These are phyloP conservation scores for Oenanthe melanoleuca DNA, from an alignment of 2,113 vertebrate genomes.

Conservation along the genomic window DNA sequence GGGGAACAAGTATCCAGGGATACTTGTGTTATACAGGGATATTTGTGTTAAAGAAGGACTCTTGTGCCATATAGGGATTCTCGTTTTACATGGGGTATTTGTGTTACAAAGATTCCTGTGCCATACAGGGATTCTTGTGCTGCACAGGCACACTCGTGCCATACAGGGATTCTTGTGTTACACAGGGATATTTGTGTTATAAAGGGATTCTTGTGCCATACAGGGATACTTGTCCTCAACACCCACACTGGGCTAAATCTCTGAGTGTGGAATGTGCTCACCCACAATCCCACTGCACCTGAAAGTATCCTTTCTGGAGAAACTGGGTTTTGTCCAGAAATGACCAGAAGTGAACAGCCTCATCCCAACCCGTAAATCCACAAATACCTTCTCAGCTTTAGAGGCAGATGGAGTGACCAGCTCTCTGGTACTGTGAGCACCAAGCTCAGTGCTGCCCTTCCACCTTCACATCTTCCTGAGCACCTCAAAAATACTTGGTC, in stretches of 20 bases:
- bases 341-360: not conserved
- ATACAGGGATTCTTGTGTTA: not conserved
- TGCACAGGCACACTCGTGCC: rapidly evolving
- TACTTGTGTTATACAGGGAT: too few relatives aligned
- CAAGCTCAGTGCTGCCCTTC: rapidly evolving
- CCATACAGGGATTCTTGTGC: not conserved
- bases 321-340: not conserved
- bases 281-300: not conserved
- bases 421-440: not conserved
- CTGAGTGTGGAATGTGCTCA: not conserved
- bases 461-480: not conserved
- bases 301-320: not conserved
- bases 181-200: rapidly evolving
- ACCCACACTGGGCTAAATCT: not conserved
- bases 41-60: too few relatives aligned
- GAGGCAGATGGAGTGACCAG: not conserved
- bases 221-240: too few relatives aligned
- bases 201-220: not conserved
- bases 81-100: rapidly evolving
- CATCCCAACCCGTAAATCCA: not conserved
- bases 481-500: not conserved
- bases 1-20: too few relatives aligned
- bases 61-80: too few relatives aligned
- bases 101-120: too few relatives aligned
- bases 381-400: not conserved